Evolutionary conservation across 37 sponge, comb jelly and placozoan species (phyloP).

Genomic region (Halisarca cf. caerulea): DNA sequence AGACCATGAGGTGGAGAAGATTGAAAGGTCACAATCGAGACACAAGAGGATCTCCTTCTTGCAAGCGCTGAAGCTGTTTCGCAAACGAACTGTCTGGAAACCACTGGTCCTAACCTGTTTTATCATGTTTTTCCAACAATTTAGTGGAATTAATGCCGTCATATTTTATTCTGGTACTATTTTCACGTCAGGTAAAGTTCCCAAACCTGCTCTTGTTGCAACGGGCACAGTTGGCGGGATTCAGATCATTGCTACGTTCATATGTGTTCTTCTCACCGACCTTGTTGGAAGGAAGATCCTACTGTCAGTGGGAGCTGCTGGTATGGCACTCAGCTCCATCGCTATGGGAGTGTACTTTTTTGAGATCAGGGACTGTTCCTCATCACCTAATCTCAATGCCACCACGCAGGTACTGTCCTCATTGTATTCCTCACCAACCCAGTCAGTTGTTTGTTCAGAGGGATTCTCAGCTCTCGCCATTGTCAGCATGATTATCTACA

Average conservation of each 20-base stretch:
- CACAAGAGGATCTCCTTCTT: conserved; percentile 3
- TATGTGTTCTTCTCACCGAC: conserved; percentile 52
- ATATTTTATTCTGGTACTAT: conserved; percentile 42
- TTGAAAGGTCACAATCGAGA: conserved; percentile 3
- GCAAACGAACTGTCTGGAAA: conserved; percentile 6
- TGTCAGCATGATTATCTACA: conserved; percentile 54
- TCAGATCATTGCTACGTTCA: conserved; percentile 48
- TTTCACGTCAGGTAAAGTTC: conserved; percentile 15
- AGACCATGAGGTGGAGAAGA: conserved; percentile 29
- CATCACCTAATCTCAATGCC: neutral
- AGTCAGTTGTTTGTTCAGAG: neutral
- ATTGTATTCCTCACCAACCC: no score
- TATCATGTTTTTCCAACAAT: conserved; percentile 75
- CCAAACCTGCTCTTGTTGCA: conserved; percentile 11
- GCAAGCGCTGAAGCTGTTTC: conserved; percentile 29
- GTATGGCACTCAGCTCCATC: conserved; percentile 29
- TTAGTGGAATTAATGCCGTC: conserved; percentile 63
- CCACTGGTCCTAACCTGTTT: conserved; percentile 38
- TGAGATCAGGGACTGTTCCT: neutral
- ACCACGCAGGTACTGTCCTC: no score
- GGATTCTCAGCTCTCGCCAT: conserved; percentile 24
- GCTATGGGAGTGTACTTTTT: conserved; percentile 38
- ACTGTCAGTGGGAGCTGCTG: conserved; percentile 34
- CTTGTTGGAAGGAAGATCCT: conserved; percentile 54
- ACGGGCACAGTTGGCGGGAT: conserved; percentile 21